A percentile compares a stretch with the other conserved stretches of the same genome.
These are phyloP conservation scores for Cryptocephalus primarius DNA, from an alignment of 2,888 invertebrate species.

Conservation along the genomic window DNA sequence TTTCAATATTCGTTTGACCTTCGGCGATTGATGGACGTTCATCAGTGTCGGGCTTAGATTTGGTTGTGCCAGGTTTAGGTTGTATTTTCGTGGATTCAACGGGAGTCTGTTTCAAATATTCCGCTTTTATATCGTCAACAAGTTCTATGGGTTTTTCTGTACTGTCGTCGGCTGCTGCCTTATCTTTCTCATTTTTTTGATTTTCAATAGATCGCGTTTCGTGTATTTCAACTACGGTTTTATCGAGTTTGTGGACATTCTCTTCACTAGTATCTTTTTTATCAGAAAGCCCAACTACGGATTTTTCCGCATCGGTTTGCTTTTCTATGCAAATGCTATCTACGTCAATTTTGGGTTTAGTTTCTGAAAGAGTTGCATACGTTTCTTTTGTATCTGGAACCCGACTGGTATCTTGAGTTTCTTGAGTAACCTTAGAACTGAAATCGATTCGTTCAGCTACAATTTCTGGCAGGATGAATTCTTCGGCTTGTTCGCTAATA, in stretches of 20 bases:
- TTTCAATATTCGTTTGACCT: conserved; percentile 35
- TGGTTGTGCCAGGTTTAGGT: too few relatives aligned
- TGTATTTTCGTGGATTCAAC: conserved; percentile 24
- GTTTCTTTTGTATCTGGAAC: conserved; percentile 3
- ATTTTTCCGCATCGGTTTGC: conserved; percentile 2
- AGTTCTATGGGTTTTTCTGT: too few relatives aligned
- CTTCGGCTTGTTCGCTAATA: conserved; percentile 32
- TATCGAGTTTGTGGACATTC: conserved; percentile 31
- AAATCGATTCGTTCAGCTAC: not conserved
- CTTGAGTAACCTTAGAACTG: conserved; percentile 1
- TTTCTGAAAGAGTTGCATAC: not conserved
- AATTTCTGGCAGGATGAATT: conserved; percentile 13
- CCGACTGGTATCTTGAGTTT: conserved; percentile 1
- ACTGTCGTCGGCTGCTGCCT: too few relatives aligned
- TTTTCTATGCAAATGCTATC: conserved; percentile 8
- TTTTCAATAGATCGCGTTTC: too few relatives aligned
- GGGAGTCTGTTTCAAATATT: conserved; percentile 22
- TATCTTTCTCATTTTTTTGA: too few relatives aligned
- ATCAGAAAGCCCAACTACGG: not conserved
- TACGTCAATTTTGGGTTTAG: conserved; percentile 5
- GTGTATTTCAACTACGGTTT: conserved; percentile 31
- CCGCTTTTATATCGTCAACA: too few relatives aligned
- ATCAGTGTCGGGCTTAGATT: conserved; percentile 22
- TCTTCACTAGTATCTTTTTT: conserved; percentile 1
- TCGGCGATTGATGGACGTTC: conserved; percentile 27